phyloP scores from a whole-genome alignment of 2,113 vertebrate genomes.

The Columbina picui region DNA sequence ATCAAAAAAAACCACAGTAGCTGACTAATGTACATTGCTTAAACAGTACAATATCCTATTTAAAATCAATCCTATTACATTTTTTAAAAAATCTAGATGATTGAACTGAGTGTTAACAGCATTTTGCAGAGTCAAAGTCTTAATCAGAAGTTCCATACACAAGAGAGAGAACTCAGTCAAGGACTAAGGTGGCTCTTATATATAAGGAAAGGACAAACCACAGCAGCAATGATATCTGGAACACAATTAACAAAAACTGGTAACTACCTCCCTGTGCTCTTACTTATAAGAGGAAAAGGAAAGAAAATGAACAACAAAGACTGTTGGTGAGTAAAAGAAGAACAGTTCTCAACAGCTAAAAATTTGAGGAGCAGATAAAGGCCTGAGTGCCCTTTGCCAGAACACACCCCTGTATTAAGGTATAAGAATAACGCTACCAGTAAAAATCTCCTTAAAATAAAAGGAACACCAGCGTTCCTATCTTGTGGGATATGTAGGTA shows the following conservation, averaged over 20 bases:
- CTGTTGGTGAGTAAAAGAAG: not conserved
- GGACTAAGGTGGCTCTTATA: not conserved
- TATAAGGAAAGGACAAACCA: not conserved
- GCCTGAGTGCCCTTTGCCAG: not conserved
- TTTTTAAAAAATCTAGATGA: not conserved
- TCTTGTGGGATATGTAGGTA: not conserved
- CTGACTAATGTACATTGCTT: not conserved
- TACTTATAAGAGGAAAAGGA: not conserved
- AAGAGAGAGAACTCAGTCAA: not conserved
- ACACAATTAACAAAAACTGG: not conserved
- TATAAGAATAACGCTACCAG: not conserved
- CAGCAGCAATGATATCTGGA: not conserved
- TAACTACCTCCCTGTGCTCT: not conserved
- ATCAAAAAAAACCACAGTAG: not conserved
- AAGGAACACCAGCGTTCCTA: not conserved
- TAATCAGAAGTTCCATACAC: not conserved
- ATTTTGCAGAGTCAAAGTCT: not conserved
- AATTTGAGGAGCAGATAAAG: not conserved
- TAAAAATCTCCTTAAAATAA: not conserved
- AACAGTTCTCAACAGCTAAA: not conserved
- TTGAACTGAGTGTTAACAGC: not conserved
- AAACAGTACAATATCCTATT: not conserved
- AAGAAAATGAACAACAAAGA: not conserved
- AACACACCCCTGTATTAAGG: not conserved
- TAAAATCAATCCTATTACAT: not conserved